Conservation (phyloP, 2,888 invertebrate genomes). For the Lepidocyrtoides sp. region DNA sequence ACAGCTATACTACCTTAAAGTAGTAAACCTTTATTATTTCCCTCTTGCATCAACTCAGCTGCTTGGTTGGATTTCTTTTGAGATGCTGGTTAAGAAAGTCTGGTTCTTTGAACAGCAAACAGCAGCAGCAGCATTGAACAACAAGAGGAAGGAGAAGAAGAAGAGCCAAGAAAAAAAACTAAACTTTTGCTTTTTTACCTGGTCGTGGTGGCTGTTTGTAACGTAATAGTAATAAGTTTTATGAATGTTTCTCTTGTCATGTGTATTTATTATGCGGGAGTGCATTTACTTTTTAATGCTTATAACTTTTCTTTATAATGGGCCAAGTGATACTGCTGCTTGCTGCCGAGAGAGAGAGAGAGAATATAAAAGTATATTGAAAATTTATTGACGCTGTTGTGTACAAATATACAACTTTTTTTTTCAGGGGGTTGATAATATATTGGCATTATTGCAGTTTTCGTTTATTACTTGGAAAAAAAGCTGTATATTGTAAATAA, state of each 20-base stretch:
- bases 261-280: slow-evolving; percentile 61
- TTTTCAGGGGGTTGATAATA: neutral
- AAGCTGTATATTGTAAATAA: neutral
- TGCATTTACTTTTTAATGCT: slow-evolving; percentile 11
- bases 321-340: neutral
- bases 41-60: slow-evolving; percentile 53
- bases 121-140: neutral
- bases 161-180: neutral
- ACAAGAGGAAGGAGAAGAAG: slow-evolving; percentile 9
- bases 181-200: slow-evolving; percentile 57
- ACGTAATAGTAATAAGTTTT: slow-evolving; percentile 58
- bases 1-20: too few species aligned
- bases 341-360: neutral
- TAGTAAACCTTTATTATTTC: too few species aligned
- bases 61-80: slow-evolving; percentile 9
- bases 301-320: neutral
- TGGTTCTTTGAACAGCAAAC: neutral
- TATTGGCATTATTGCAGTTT: slow-evolving; percentile 41
- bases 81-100: slow-evolving; percentile 35
- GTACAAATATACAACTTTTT: slow-evolving; percentile 9
- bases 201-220: slow-evolving; percentile 15
- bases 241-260: slow-evolving; percentile 43
- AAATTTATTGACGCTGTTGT: slow-evolving; percentile 5
- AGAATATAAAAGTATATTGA: neutral
- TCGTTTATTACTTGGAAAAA: slow-evolving; percentile 13